A percentile compares a stretch with the other conserved stretches of the same genome.
Evolutionary conservation across 2,113 vertebrate species (phyloP).

Genomic region (Pandion haliaetus): DNA sequence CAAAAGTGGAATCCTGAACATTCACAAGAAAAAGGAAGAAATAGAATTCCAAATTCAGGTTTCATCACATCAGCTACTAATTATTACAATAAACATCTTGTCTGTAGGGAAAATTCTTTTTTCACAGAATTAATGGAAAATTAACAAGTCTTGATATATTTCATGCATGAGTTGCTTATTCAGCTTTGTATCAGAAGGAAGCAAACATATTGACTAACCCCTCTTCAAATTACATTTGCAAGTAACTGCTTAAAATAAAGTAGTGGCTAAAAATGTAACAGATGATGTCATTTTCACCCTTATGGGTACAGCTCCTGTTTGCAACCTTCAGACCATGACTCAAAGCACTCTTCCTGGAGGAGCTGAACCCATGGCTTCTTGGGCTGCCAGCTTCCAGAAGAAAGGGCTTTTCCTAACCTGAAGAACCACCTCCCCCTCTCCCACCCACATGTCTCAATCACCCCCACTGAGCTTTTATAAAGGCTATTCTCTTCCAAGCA

Average conservation of each 20-base stretch:
- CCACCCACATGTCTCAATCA: fast-evolving
- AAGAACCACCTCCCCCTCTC: background rate
- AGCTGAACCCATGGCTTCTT: background rate
- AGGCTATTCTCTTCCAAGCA: background rate
- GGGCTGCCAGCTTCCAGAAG: background rate
- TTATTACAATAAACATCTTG: background rate
- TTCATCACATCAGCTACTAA: background rate
- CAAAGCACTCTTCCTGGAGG: background rate
- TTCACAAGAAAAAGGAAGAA: background rate
- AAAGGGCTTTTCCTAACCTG: background rate
- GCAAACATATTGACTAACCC: background rate
- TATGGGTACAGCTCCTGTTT: background rate
- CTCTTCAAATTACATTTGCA: background rate
- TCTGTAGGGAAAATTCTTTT: background rate
- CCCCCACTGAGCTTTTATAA: background rate
- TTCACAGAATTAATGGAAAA: background rate
- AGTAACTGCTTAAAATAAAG: background rate
- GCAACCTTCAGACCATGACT: background rate
- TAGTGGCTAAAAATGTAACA: background rate
- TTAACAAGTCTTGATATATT: background rate
- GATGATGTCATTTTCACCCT: background rate
- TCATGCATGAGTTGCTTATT: background rate
- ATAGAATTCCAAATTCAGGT: background rate
- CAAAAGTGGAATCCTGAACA: background rate
- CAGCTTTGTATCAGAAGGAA: background rate